A percentile compares a stretch with the other conserved stretches of the same genome.
Evolutionary conservation across 2,113 vertebrate species (phyloP).

Genomic region (Odobenus rosmarus): DNA sequence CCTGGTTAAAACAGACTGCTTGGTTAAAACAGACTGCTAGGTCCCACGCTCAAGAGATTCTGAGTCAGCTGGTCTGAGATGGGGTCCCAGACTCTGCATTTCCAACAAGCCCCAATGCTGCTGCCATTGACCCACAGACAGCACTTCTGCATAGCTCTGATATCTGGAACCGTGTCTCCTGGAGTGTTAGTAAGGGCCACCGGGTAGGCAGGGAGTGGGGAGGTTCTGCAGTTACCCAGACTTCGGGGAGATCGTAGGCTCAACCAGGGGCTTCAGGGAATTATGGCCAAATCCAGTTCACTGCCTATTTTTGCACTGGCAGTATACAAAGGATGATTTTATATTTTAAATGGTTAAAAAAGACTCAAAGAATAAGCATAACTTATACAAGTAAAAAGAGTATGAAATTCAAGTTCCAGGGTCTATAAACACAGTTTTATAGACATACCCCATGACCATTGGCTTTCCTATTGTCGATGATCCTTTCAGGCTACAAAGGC

Average conservation of each 20-base stretch:
- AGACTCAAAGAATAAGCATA: not conserved
- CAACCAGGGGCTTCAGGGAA: not conserved
- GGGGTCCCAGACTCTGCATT: not conserved
- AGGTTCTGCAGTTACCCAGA: not conserved
- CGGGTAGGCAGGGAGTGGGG: not conserved
- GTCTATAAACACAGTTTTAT: not conserved
- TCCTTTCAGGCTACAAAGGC: not conserved
- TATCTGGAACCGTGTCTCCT: not conserved
- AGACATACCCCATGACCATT: not conserved
- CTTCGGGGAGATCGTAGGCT: not conserved
- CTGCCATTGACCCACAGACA: not conserved
- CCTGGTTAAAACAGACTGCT: not conserved
- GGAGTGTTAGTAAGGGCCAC: not conserved
- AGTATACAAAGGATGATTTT: not conserved
- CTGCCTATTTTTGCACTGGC: not conserved
- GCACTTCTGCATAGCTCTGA: not conserved
- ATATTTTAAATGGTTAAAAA: slow-evolving; percentile 18
- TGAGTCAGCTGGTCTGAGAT: not conserved
- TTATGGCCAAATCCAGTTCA: not conserved
- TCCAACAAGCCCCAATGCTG: not conserved
- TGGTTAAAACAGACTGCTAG: not conserved
- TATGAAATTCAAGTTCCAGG: not conserved
- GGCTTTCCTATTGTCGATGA: not conserved
- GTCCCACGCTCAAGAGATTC: not conserved
- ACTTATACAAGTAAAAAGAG: not conserved